Conservation (phyloP, 2,113 vertebrate genomes). For the Raphicerus campestris region DNA sequence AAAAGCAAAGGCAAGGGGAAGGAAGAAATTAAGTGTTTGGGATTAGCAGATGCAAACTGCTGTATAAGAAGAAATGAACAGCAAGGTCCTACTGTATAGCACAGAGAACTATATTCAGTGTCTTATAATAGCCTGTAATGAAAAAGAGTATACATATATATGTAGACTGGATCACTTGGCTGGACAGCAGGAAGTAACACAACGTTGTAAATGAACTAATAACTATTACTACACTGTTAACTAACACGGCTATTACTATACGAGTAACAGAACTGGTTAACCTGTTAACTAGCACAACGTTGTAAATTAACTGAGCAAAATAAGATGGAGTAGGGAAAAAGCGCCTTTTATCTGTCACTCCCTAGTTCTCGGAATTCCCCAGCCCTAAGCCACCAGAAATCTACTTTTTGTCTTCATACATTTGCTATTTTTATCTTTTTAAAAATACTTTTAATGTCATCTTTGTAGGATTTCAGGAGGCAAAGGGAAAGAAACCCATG, state of each 20-base stretch:
- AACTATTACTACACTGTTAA: background rate
- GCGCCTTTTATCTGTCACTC: background rate
- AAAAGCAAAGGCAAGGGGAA: background rate
- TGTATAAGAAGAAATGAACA: background rate
- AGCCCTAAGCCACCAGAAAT: background rate
- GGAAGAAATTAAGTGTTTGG: background rate
- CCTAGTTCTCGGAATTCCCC: background rate
- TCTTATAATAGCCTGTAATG: background rate
- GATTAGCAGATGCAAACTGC: background rate
- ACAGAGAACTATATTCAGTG: too few relatives aligned
- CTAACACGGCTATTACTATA: fast-evolving
- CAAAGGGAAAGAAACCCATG: background rate
- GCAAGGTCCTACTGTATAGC: too few relatives aligned
- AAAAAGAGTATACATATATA: background rate
- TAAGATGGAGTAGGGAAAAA: background rate
- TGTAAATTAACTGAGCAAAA: background rate
- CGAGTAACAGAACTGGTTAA: background rate
- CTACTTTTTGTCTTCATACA: background rate
- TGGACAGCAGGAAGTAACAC: background rate
- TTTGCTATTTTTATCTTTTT: background rate
- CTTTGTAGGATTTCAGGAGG: background rate
- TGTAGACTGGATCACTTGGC: background rate
- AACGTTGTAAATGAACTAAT: background rate
- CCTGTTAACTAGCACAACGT: fast-evolving
- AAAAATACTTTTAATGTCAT: background rate